Evolutionary conservation across 2,888 invertebrate species (phyloP).

Genomic region (Galerucella calmariensis): DNA sequence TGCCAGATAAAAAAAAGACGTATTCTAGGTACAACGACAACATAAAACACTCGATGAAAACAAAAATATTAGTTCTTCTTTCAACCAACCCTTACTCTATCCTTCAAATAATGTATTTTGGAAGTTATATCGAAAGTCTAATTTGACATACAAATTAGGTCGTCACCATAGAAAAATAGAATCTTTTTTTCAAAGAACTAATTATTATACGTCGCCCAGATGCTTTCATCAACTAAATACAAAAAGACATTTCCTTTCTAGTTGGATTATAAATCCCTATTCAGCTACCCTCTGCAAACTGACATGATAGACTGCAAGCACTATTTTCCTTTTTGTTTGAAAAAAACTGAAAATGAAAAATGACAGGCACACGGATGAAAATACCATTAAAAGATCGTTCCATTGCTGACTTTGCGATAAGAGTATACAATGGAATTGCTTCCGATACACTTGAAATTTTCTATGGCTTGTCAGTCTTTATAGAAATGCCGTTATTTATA

Average conservation of each 20-base stretch:
- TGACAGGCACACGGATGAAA: conserved; percentile 41
- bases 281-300: conserved; percentile 12
- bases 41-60: no score
- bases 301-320: conserved; percentile 20
- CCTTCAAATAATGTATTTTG: no score
- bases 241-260: conserved; percentile 10
- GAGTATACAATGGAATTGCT: conserved; percentile 40
- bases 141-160: no score
- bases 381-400: conserved; percentile 41
- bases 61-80: no score
- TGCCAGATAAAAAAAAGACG: no score
- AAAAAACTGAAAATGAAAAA: conserved; percentile 39
- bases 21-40: no score
- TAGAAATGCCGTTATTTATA: conserved; percentile 34
- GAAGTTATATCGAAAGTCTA: no score
- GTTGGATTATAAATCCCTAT: conserved; percentile 13
- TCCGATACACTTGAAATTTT: conserved; percentile 40
- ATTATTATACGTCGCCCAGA: not conserved
- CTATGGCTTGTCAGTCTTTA: conserved; percentile 35
- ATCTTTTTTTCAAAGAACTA: not conserved
- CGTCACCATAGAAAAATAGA: not conserved
- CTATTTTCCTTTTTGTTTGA: conserved; percentile 14
- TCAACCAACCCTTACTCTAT: no score
- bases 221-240: conserved; percentile 3
- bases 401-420: conserved; percentile 39